Evolutionary conservation across 1,140 invertebrate species (phyloP).

Genomic region (Anadara kagoshimensis): DNA sequence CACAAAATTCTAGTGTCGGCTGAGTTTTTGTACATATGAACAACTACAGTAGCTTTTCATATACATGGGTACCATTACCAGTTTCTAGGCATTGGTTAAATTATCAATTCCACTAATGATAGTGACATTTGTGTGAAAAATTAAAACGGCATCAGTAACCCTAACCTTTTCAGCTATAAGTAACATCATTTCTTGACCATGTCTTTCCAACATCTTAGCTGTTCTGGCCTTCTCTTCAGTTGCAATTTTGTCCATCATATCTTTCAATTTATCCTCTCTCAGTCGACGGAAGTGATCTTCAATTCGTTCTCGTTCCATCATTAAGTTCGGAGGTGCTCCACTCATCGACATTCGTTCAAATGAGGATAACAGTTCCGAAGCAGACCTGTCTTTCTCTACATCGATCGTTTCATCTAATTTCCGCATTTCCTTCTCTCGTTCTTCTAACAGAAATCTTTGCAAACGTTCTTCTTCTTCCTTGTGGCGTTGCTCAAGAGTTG

Average conservation of each 20-base stretch:
- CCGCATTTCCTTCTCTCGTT: constrained; percentile 64
- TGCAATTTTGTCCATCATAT: constrained; percentile 62
- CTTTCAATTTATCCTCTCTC: constrained; percentile 62
- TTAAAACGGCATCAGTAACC: neutral
- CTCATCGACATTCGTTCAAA: constrained; percentile 55
- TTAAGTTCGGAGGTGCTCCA: constrained; percentile 51
- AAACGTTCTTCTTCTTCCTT: constrained; percentile 66
- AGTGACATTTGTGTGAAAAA: too few species aligned
- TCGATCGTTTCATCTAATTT: constrained; percentile 61
- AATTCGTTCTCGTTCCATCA: constrained; percentile 62
- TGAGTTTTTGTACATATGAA: too few species aligned
- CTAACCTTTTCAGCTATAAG: constrained; percentile 67
- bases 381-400: constrained; percentile 61
- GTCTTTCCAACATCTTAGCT: constrained; percentile 66
- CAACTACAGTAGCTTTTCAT: too few species aligned
- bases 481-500: constrained; percentile 61
- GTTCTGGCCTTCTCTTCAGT: constrained; percentile 63
- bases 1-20: too few species aligned
- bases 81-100: too few species aligned
- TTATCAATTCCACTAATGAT: too few species aligned
- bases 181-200: constrained; percentile 66
- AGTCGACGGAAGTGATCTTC: constrained; percentile 65
- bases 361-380: constrained; percentile 57
- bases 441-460: constrained; percentile 64
- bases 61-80: neutral